Percentiles rank a stretch among this genome's conserved stretches.
Conservation (phyloP, 2,113 vertebrate species). For the Petaurus breviceps region DNA sequence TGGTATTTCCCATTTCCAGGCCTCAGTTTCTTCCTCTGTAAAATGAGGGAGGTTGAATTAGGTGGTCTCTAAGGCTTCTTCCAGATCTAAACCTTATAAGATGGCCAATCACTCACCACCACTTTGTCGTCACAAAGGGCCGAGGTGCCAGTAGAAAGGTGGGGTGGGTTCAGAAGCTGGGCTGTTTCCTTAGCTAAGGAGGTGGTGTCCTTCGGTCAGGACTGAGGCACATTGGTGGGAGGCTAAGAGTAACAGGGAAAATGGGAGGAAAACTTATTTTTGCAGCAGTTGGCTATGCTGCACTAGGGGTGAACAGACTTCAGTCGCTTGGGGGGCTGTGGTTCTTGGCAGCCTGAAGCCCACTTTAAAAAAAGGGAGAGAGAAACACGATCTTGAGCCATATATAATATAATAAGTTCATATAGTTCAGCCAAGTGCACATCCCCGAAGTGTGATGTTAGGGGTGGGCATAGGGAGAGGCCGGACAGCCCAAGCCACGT, state of each 20-base stretch:
- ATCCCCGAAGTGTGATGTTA: background rate
- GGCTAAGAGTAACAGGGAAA: background rate
- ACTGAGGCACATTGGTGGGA: conserved; percentile 72
- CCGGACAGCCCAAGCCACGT: background rate
- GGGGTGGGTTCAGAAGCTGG: conserved; percentile 20
- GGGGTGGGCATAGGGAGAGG: background rate
- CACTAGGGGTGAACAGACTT: background rate
- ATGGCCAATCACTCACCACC: background rate
- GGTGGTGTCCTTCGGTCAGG: conserved; percentile 8
- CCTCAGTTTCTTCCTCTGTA: background rate
- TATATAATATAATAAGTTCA: background rate
- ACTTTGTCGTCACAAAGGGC: background rate
- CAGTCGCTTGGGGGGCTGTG: background rate
- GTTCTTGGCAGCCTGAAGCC: conserved; percentile 3
- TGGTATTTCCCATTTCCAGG: background rate
- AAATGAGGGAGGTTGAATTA: background rate
- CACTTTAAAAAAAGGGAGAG: background rate
- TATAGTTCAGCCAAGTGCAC: background rate
- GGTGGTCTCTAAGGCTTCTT: background rate
- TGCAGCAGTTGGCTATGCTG: background rate
- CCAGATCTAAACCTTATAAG: background rate
- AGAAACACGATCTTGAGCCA: background rate
- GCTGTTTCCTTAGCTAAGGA: conserved; percentile 51
- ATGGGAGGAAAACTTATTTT: background rate
- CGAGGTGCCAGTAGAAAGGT: background rate